These are phyloP conservation scores for Scolanthus callimorphus DNA, from an alignment of 92 coral and sea anemone genomes.

Conservation along the genomic window DNA sequence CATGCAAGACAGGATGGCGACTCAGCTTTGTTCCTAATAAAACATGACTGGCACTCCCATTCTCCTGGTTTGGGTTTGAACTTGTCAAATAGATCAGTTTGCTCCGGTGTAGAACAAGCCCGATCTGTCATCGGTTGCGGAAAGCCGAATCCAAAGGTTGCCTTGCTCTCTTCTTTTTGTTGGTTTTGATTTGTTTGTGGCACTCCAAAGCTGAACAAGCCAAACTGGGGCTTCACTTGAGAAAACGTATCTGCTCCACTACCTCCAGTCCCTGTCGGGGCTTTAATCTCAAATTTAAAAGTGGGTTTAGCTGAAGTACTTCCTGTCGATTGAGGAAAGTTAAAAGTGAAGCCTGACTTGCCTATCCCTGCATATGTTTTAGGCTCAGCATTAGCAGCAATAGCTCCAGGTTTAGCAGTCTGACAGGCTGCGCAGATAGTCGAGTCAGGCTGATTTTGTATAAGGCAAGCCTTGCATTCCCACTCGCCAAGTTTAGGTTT, in stretches of 20 bases:
- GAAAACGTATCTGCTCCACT: too few species aligned
- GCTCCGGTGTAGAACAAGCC: not conserved
- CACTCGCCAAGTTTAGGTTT: conserved; percentile 59
- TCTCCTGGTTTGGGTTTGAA: conserved; percentile 5
- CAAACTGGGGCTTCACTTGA: not conserved
- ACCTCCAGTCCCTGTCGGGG: too few species aligned
- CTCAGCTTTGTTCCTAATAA: conserved; percentile 22
- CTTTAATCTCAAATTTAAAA: not conserved
- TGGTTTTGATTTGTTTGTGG: too few species aligned
- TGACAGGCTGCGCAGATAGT: conserved; percentile 43
- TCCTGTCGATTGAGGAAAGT: too few species aligned
- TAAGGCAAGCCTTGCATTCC: conserved; percentile 63
- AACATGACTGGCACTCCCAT: conserved; percentile 22
- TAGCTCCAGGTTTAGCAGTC: conserved; percentile 39
- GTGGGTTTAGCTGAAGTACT: not conserved
- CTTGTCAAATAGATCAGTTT: not conserved
- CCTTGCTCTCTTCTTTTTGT: too few species aligned
- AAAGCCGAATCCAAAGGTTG: too few species aligned
- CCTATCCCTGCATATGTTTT: conserved; percentile 1
- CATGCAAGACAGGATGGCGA: conserved; percentile 46
- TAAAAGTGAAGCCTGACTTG: not conserved
- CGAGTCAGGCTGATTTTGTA: conserved; percentile 31
- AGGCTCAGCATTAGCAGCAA: not conserved
- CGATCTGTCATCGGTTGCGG: too few species aligned
- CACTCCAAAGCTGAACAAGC: too few species aligned